Base-by-base conservation (phyloP, 2,797 vertebrate genomes). In the Premnoplex brunnescens region DNA sequence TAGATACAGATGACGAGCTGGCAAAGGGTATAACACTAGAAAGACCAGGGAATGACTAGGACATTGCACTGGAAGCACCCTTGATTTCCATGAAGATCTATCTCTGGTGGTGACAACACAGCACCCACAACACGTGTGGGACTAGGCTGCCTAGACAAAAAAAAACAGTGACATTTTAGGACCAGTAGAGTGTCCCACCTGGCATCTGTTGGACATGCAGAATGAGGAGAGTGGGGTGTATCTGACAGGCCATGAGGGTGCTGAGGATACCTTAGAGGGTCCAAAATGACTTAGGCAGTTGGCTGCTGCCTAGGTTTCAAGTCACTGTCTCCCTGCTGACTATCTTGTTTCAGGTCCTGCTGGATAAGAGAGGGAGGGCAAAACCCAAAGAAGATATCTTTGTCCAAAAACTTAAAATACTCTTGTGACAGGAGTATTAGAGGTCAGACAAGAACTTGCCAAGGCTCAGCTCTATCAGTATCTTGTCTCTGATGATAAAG, bases 401-500 rank as follows among this genome's bases (percentile, higher is more conserved):
- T 90, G 88, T 43, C 37, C 67, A 93, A 44, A 92, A 93, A 90
- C 41, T 75, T 83, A 84, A 93, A 92, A 91, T 92, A 86, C 23
- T 91, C 69, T 81, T 56, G 52, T 95, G 83, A 86, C 71, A 94
- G 56, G 26, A 91, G 22, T 73, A 90, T 88, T 91, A 82, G 62
- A 78, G 74, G 62, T 90, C 85, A 94, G 90, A 91, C 74, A 79
- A 79, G 52, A 91, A 67, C 41, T 88, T 84, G 63, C 63, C 93
- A 94, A 91, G 59, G 67, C 91, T 90, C 67, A 76, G 74, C 56
- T 97, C 86, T 88, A 63, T 85, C 77, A 67, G 44, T 84, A 89
- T 90, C 92, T 95, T 88, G 77, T 94, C 91, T 94, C 63, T 82
- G 55, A 85, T 67, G 55, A 79, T 73, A 91, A 95, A 62, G 87